Conservation (phyloP, 2,888 invertebrate species). For the Troides helena region DNA sequence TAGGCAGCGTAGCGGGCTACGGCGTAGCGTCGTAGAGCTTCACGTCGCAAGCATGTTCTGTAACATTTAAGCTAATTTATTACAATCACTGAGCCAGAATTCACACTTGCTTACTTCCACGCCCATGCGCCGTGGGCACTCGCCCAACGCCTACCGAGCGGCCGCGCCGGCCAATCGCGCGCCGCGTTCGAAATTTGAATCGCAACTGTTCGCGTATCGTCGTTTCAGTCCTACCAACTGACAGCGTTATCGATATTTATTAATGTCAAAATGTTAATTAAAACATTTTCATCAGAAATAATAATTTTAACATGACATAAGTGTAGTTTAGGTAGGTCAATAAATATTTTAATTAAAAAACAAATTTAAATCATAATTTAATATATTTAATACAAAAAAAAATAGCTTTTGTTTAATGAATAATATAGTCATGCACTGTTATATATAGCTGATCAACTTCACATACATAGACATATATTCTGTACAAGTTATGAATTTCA, state of each 20-base stretch:
- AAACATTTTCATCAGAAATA: background rate
- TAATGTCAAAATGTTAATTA: background rate
- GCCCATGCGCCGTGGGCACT: conserved; percentile 63
- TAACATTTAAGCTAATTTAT: conserved; percentile 60
- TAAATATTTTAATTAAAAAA: no score
- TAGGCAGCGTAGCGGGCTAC: conserved; percentile 43
- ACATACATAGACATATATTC: no score
- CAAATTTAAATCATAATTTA: no score
- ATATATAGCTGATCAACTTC: no score
- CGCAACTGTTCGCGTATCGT: conserved; percentile 55
- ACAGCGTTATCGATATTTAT: conserved; percentile 10
- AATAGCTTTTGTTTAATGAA: no score
- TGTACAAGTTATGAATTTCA: no score
- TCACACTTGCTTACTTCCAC: conserved; percentile 61
- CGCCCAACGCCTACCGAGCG: conserved; percentile 64
- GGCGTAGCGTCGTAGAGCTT: conserved; percentile 57
- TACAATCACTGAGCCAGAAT: conserved; percentile 59
- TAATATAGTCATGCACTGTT: no score
- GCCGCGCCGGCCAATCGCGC: conserved; percentile 72
- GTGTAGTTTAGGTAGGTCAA: no score
- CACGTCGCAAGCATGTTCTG: conserved; percentile 52
- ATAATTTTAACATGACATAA: no score
- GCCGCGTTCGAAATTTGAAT: conserved; percentile 60
- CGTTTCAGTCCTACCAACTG: conserved; percentile 58
- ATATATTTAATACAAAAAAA: no score